Base-by-base conservation (phyloP, 2,797 vertebrate species). In the Sebastes miniatus region DNA sequence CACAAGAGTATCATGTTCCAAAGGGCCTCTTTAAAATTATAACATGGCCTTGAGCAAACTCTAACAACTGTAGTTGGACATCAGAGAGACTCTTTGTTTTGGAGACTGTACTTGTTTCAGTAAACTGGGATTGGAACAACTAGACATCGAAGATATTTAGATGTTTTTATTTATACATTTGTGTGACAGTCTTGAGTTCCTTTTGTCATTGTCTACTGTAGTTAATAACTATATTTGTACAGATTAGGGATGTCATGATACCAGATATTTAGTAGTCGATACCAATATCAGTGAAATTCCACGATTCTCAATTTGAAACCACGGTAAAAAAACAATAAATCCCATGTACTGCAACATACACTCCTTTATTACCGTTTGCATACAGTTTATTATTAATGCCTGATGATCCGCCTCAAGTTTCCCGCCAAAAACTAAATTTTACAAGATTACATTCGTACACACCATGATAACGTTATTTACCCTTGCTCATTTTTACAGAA, bases 11-110 rank as follows among this genome's bases (percentile, higher is more conserved):
- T 84, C 67, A 67, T 47, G 18, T 78, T 88, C 52, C 73, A 85
- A 58, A 50, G 36, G 32, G 82, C 75, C 78, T 84, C 12, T 82
- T 87, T 62, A 69, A 76, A 83, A 81, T 69, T 58, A 59, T 36
- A 75, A 69, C 47, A 59, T 32, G 61, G 80, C 73, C 63, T 36
- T 20, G 50, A 83, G 88, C 72, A 79, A 82, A 86, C 24, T 58
- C 58, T 77, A 20, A 73, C 25, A 66, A 65, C 10, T 64, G 63
- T 22, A 78, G 59, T 73, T 65, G 79, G 72, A 80, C 79, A 82
- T 76, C 58, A 71, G 59, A 86, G 80, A 70, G 43, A 62, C 29
- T 77, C 34, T 76, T 85, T 71, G 68, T 73, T 61, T 39, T 59
- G 13, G n/a, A 77, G 27, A 34, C 47, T 36, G 65, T 11, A 3